Base-by-base conservation (phyloP, 2,797 vertebrate species). In the Scarus forsteni region DNA sequence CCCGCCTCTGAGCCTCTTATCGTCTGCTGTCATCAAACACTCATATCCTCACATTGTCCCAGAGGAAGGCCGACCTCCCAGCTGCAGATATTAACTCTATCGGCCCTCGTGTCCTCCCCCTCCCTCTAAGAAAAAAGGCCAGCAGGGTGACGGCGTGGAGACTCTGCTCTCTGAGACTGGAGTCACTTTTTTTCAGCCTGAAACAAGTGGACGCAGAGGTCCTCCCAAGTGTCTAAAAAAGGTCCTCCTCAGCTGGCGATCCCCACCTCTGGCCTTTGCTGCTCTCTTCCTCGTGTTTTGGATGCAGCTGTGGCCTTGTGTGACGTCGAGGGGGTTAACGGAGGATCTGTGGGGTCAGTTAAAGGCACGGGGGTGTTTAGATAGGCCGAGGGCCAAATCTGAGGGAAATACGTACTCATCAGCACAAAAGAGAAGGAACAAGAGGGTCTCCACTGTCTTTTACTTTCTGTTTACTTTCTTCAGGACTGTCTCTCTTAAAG, bases 31-130 rank as follows among this genome's bases (percentile, higher is more conserved):
- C 89, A 94, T 94, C 93, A 88, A 90, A 88, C 85, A 87, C 79
- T 93, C 93, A 93, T 91, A 94, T 94, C 93, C 91, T 94, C 86
- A 81, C 90, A 94, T 93, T 94, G 92, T 94, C 91, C 92, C 90
- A 76, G 84, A 92, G 93, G 93, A 89, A 91, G 79, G 83, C 88
- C 72, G 89, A 89, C 86, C 88, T 90, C 80, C 83, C 87, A 90
- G 91, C 85, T 92, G 82, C 59, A 88, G 77, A 84, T 84, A 77
- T 84, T 88, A 88, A 91, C 84, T 80, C 66, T 0, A 72, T 84
- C 62, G 83, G 51, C 75, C 70, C 80, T 69, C 36, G 6, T 42
- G 63, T 57, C 65, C 49, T 64, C 57, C 75, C 44, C 76, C 76
- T 64, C 69, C 57, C 67, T 52, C 60, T 16, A 48, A 80, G 65